Evolutionary conservation across 2,113 vertebrate genomes (phyloP), one percentile per base, ranked within the genome.

Genomic region (Emydura subglobosa): DNA sequence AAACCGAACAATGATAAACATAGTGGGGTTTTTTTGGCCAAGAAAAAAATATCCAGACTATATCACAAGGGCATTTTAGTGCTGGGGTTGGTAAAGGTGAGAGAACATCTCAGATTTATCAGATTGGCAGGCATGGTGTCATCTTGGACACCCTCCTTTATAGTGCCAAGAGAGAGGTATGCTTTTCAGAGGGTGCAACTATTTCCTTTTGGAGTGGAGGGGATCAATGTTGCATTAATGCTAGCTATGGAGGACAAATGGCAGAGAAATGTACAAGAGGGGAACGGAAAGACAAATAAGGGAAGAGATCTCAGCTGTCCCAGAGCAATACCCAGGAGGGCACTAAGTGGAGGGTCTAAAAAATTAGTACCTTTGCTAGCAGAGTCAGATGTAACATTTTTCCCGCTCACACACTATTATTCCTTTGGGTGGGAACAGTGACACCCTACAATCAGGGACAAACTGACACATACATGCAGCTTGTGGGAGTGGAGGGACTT

Each of bases 401-500:
- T 5, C 42, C 8, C 19, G 3, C 5, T 0, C 1, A 6, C 12
- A 78, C 25, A 44, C 42, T 47, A 44, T 78, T 47, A 78, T 47
- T 78, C 13, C 74, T 44, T 14, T 16, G 25, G 6, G 25, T 16
- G 39, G 74, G 31, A 39, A 25, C 10, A 5, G 42, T 44, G 39
- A 76, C 2, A 9, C 3, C n/a, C 5, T 25, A 6, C 5, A 12
- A 54, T 14, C 0, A 31, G 0, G 1, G 39, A 95, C 76, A 50
- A 17, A 19, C 2, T 6, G 6, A 53, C 21, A 29, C 53, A 85
- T 11, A 19, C 24, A 4, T 5, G 2, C 2, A 16, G 34, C 14
- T 47, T 1, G 27, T 4, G 55, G 34, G 49, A 34, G 29, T 47
- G 27, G 80, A 50, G 9, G 21, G 57, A 99, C 99, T 99, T 97